These are phyloP conservation scores for Bovichtus diacanthus DNA, from an alignment of 2,797 vertebrate genomes.

Conservation along the genomic window DNA sequence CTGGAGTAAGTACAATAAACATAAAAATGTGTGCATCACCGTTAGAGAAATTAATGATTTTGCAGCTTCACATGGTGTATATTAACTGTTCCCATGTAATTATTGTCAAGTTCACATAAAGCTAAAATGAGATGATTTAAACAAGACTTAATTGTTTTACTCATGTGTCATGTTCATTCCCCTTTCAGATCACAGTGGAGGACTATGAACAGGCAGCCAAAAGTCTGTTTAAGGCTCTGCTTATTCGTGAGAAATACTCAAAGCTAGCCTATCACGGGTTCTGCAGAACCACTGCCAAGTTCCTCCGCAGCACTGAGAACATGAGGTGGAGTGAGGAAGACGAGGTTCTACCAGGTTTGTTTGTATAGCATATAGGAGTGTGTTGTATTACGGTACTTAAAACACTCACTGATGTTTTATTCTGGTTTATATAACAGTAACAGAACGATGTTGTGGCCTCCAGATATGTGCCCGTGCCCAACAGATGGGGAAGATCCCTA, in stretches of 20 bases:
- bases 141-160: background rate
- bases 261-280: constrained; percentile 94
- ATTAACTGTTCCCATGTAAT: background rate
- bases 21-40: background rate
- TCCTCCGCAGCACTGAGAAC: constrained; percentile 85
- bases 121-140: background rate
- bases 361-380: too few species aligned
- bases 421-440: constrained; percentile 18
- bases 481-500: constrained; percentile 90
- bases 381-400: background rate
- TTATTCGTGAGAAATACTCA: constrained; percentile 94
- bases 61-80: background rate
- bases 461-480: constrained; percentile 88
- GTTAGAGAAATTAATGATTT: background rate
- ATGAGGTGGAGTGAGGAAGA: constrained; percentile 88
- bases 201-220: constrained; percentile 96
- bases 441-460: constrained; percentile 4
- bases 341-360: constrained; percentile 92
- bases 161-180: constrained; percentile 14
- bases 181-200: constrained; percentile 92
- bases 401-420: background rate
- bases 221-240: constrained; percentile 92
- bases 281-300: constrained; percentile 90
- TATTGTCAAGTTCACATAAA: background rate
- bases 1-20: constrained; percentile 88